Conservation (phyloP, 2,888 invertebrate genomes). For the Notodonta ziczac region DNA sequence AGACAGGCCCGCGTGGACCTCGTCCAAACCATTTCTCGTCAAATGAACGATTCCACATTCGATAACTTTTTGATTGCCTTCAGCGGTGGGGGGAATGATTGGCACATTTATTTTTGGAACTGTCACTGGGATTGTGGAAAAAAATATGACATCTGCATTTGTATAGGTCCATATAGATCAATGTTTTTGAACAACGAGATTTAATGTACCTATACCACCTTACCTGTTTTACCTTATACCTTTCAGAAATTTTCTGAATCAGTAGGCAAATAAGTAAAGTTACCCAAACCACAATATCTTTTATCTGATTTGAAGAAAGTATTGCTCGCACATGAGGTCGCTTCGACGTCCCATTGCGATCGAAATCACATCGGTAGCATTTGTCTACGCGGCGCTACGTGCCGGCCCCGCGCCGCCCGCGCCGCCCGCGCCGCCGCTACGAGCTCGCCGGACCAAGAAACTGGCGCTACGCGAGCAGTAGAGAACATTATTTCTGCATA, state of each 20-base stretch:
- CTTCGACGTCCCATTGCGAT: too few species aligned
- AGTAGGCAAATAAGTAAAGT: too few species aligned
- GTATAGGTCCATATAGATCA: too few species aligned
- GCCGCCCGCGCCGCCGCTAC: background rate
- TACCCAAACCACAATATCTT: too few species aligned
- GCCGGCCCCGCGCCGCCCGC: background rate
- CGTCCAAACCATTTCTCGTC: background rate
- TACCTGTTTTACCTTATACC: too few species aligned
- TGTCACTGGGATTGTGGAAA: background rate
- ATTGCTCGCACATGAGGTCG: too few species aligned
- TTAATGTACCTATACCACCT: too few species aligned
- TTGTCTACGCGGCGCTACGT: background rate
- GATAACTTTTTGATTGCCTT: slow-evolving; percentile 2
- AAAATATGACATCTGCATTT: too few species aligned
- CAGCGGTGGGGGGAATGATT: background rate
- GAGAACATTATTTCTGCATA: slow-evolving; percentile 14
- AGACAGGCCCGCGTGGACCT: background rate
- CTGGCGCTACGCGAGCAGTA: background rate
- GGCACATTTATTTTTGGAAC: background rate
- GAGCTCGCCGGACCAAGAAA: background rate
- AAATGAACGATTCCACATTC: slow-evolving; percentile 1
- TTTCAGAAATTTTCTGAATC: too few species aligned
- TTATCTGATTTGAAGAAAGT: too few species aligned
- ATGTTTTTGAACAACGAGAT: too few species aligned
- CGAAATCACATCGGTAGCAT: too few species aligned